phyloP scores from a whole-genome alignment of 2,113 vertebrate genomes.

The Forbesichthys agassizii region DNA sequence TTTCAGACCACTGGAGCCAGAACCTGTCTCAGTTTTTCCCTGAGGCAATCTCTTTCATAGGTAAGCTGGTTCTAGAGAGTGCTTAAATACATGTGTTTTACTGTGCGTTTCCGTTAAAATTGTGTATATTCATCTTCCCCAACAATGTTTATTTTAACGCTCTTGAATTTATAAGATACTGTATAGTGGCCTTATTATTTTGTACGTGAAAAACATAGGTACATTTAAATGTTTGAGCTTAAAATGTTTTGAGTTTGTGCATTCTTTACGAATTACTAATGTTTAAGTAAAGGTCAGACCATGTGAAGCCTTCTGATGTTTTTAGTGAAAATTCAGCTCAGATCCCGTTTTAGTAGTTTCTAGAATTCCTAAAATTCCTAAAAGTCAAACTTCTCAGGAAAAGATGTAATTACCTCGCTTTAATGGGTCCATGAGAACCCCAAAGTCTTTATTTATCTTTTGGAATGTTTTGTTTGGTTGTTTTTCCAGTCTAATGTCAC shows the following conservation, averaged over 20 bases:
- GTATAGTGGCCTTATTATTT: no score
- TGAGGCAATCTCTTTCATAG: constrained; percentile 98
- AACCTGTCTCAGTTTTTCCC: constrained; percentile 99
- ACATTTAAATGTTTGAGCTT: constrained; percentile 18
- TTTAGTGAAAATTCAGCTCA: background rate
- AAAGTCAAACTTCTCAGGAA: constrained; percentile 26
- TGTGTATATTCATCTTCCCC: background rate
- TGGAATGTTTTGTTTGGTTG: constrained; percentile 18
- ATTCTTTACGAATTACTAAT: background rate
- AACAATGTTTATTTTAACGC: background rate
- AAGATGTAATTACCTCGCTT: constrained; percentile 28
- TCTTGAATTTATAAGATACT: background rate
- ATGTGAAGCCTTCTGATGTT: background rate
- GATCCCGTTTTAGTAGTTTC: background rate
- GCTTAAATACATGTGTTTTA: background rate
- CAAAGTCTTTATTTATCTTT: constrained; percentile 1
- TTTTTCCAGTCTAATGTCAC: constrained; percentile 29
- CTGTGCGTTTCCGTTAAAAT: constrained; percentile 1
- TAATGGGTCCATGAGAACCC: constrained; percentile 28
- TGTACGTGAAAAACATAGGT: background rate
- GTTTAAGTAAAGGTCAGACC: background rate
- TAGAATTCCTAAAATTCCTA: constrained; percentile 28
- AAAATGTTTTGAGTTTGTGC: constrained; percentile 1
- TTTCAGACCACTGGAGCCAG: constrained; percentile 99
- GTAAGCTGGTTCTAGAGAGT: constrained; percentile 76